phyloP scores from a whole-genome alignment of 2,113 vertebrate genomes.

The Catharus fuscescens region DNA sequence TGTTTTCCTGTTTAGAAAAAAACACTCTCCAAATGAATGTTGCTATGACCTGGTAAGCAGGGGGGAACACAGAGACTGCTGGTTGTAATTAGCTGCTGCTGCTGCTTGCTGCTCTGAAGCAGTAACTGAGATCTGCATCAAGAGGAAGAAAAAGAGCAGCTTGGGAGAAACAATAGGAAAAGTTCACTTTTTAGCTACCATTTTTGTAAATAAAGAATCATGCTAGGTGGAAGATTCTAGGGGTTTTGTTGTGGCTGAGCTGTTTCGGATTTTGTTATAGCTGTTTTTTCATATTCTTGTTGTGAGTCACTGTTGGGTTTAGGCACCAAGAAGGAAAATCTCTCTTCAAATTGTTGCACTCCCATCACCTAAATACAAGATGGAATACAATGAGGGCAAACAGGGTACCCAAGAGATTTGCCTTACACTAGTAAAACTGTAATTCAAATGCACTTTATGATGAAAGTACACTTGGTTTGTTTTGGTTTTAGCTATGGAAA shows the following conservation, averaged over 20 bases:
- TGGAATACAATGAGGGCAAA: neutral
- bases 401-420: neutral
- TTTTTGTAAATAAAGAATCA: neutral
- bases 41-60: neutral
- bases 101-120: neutral
- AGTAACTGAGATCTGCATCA: neutral
- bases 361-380: neutral
- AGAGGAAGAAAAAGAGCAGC: neutral
- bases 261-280: neutral
- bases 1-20: slow-evolving; percentile 53
- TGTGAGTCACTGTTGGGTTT: neutral
- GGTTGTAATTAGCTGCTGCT: slow-evolving; percentile 31
- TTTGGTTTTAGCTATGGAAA: neutral
- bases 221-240: neutral
- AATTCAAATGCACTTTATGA: neutral
- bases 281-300: neutral
- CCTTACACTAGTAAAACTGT: neutral
- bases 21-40: neutral
- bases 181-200: neutral
- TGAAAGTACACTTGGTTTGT: neutral
- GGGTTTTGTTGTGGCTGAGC: neutral
- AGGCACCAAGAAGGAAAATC: neutral
- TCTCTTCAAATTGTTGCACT: neutral
- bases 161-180: neutral
- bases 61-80: neutral